A percentile compares a stretch with the other conserved stretches of the same genome.
These are phyloP conservation scores for Sylvia atricapilla DNA, from an alignment of 2,113 vertebrate species.

Conservation along the genomic window DNA sequence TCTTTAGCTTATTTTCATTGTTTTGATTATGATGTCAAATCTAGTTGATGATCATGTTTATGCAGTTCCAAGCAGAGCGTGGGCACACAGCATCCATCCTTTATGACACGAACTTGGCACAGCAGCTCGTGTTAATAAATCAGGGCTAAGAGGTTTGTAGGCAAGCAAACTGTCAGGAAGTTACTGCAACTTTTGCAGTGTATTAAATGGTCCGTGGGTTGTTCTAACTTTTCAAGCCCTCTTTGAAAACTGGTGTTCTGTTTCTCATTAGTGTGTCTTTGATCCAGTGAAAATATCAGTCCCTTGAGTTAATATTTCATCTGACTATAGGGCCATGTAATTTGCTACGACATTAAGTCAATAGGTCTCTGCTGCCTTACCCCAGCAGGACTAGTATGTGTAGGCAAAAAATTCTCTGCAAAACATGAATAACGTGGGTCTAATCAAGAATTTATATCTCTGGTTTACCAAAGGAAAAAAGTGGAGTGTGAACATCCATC, in stretches of 20 bases:
- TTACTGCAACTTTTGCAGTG: constrained; percentile 9
- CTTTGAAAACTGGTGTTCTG: constrained; percentile 14
- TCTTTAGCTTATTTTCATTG: constrained; percentile 53
- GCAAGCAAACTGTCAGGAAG: constrained; percentile 15
- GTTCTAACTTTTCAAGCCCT: background rate
- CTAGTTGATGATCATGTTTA: constrained; percentile 27
- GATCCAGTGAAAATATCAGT: constrained; percentile 34
- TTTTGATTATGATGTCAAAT: constrained; percentile 61
- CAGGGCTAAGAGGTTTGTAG: constrained; percentile 41
- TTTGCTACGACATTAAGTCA: constrained; percentile 42
- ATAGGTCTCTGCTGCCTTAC: constrained; percentile 28
- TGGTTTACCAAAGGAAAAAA: constrained; percentile 37
- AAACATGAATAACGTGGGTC: constrained; percentile 35
- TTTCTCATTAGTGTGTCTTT: constrained; percentile 49
- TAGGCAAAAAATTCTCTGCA: constrained; percentile 22
- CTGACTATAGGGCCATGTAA: constrained; percentile 16
- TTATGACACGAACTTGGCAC: constrained; percentile 1
- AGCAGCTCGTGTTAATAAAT: constrained; percentile 39
- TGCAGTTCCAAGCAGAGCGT: constrained; percentile 23
- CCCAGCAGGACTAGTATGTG: constrained; percentile 22
- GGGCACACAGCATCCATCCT: constrained; percentile 21
- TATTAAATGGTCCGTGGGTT: constrained; percentile 11
- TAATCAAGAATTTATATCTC: constrained; percentile 52
- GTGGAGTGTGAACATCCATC: constrained; percentile 32
- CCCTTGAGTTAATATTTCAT: constrained; percentile 26